A percentile compares a stretch with the other conserved stretches of the same genome.
Evolutionary conservation across 2,113 vertebrate species (phyloP).

Genomic region (Lepisosteus osseus): DNA sequence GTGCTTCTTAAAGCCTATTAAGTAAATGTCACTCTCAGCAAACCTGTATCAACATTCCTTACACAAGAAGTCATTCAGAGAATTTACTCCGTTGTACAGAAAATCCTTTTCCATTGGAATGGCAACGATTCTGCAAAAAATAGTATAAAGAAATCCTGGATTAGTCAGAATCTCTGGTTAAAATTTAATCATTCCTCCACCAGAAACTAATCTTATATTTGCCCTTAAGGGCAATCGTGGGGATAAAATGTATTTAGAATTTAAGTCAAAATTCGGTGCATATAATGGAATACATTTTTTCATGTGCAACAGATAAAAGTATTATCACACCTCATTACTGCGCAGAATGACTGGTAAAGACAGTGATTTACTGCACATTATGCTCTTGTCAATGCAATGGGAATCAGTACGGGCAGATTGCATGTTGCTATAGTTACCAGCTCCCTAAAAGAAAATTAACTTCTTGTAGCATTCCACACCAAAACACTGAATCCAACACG

Average conservation of each 20-base stretch:
- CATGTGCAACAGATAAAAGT: slow-evolving; percentile 21
- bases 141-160: not conserved
- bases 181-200: slow-evolving; percentile 14
- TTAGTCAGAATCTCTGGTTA: slow-evolving; percentile 2
- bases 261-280: slow-evolving; percentile 12
- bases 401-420: not conserved
- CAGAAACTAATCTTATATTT: slow-evolving; percentile 18
- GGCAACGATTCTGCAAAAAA: not conserved
- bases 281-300: slow-evolving; percentile 10
- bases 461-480: not conserved
- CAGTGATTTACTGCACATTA: slow-evolving; percentile 18
- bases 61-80: not conserved
- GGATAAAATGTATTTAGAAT: slow-evolving; percentile 20
- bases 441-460: slow-evolving; percentile 7
- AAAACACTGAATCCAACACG: too few species aligned
- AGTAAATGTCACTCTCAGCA: not conserved
- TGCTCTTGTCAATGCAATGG: not conserved
- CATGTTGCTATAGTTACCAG: slow-evolving; percentile 23
- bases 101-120: not conserved
- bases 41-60: not conserved
- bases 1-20: slow-evolving; percentile 11
- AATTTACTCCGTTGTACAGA: not conserved
- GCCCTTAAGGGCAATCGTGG: not conserved
- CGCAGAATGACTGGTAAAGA: slow-evolving; percentile 10
- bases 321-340: slow-evolving; percentile 13